Evolutionary conservation across 1,140 invertebrate species (phyloP).

Genomic region (Dreissena polymorpha): DNA sequence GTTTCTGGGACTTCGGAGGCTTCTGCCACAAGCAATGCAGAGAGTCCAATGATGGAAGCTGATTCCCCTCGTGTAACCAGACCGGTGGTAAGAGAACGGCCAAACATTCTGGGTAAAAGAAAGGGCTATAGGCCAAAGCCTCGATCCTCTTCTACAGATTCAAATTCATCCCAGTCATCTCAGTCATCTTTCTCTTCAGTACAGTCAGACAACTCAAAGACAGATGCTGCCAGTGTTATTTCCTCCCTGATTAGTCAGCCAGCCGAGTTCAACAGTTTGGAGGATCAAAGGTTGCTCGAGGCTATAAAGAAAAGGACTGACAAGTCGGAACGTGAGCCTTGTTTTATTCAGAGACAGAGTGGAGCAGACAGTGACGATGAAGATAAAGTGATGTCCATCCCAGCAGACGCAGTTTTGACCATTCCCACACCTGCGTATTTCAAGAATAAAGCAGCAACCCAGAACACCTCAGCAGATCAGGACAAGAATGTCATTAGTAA

Average conservation of each 20-base stretch:
- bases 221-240: not conserved
- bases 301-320: too few relatives aligned
- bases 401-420: constrained; percentile 25
- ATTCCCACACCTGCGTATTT: constrained; percentile 41
- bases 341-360: too few relatives aligned
- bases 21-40: not conserved
- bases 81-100: constrained; percentile 63
- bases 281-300: not conserved
- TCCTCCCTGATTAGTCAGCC: not conserved
- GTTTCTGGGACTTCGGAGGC: not conserved
- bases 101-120: constrained; percentile 75
- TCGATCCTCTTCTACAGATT: constrained; percentile 47
- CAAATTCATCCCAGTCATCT: constrained; percentile 42
- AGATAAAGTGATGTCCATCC: not conserved
- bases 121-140: constrained; percentile 81
- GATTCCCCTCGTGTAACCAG: constrained; percentile 33
- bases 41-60: constrained; percentile 6
- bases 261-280: not conserved
- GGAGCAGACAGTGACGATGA: not conserved
- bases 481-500: not conserved
- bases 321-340: too few relatives aligned
- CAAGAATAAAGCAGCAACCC: not conserved
- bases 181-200: not conserved
- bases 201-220: not conserved
- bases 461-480: not conserved